Evolutionary conservation across 2,797 vertebrate species (phyloP).

Genomic region (Fundulus diaphanus): DNA sequence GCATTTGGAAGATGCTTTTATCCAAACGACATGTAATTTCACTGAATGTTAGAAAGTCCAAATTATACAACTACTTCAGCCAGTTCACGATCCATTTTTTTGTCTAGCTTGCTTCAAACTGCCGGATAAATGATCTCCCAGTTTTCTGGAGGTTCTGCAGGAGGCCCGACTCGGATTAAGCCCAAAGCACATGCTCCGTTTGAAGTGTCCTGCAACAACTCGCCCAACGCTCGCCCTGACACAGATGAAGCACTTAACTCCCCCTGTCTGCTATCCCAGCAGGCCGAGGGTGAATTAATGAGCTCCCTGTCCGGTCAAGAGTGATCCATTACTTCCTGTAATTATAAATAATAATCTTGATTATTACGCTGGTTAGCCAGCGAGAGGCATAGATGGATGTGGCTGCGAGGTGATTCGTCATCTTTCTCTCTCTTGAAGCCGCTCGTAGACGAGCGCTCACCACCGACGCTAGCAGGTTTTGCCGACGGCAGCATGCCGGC

Average conservation of each 20-base stretch:
- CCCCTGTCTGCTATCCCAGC: constrained; percentile 87
- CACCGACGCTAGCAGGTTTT: constrained; percentile 72
- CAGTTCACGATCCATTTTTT: constrained; percentile 27
- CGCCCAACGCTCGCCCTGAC: constrained; percentile 81
- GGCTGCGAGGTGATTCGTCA: constrained; percentile 92
- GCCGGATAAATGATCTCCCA: constrained; percentile 14
- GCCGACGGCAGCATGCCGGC: constrained; percentile 47
- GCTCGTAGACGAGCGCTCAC: constrained; percentile 79
- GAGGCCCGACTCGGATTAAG: constrained; percentile 18
- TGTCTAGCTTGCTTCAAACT: constrained; percentile 69
- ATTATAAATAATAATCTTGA: constrained; percentile 99
- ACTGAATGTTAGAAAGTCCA: too few relatives aligned
- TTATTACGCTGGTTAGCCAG: constrained; percentile 98
- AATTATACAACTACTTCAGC: too few relatives aligned
- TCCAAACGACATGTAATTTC: too few relatives aligned
- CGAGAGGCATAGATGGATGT: constrained; percentile 95
- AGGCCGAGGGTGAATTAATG: constrained; percentile 96
- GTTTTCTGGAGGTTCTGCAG: constrained; percentile 18
- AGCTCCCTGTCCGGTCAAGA: constrained; percentile 91
- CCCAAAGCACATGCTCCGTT: constrained; percentile 47
- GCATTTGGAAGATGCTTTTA: too few relatives aligned
- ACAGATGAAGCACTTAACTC: constrained; percentile 93
- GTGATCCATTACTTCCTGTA: constrained; percentile 99
- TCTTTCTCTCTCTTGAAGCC: constrained; percentile 78
- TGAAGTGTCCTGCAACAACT: constrained; percentile 58